These are phyloP conservation scores for Psilanteris sp. DNA, from an alignment of 1,140 invertebrate genomes.

Conservation along the genomic window DNA sequence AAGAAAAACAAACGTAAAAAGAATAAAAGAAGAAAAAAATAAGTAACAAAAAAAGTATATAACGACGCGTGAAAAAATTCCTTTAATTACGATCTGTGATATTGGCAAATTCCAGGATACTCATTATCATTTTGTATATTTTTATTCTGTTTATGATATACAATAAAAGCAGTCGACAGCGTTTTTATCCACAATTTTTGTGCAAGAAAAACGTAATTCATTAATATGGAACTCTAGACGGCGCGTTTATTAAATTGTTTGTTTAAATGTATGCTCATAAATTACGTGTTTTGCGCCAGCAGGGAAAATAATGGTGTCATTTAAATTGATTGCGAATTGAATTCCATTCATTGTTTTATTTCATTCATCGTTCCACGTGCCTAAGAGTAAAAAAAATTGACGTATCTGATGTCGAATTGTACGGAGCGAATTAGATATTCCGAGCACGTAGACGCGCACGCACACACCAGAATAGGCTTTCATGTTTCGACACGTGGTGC, in stretches of 20 bases:
- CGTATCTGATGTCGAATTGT: conserved; percentile 45
- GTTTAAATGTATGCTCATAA: neutral
- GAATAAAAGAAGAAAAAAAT: neutral
- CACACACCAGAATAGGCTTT: conserved; percentile 53
- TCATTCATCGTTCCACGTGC: conserved; percentile 37
- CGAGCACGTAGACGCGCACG: conserved; percentile 31
- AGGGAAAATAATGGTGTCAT: conserved; percentile 3
- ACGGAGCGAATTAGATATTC: conserved; percentile 46
- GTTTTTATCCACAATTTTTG: no score
- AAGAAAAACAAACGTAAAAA: neutral
- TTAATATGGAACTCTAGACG: no score
- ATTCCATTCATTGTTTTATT: conserved; percentile 55
- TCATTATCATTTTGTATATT: no score
- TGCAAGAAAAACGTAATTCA: no score
- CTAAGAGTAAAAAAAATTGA: conserved; percentile 36
- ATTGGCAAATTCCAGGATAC: no score
- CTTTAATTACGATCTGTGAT: conserved; percentile 9
- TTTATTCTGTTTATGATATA: no score
- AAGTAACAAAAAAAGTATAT: conserved; percentile 2
- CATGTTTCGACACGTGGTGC: conserved; percentile 60
- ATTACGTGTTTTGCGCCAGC: neutral
- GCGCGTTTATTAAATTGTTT: conserved; percentile 12
- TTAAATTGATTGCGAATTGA: conserved; percentile 30
- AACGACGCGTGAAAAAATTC: conserved; percentile 10
- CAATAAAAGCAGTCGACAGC: no score